A percentile compares a stretch with the other conserved stretches of the same genome.
These are phyloP conservation scores for Caiman crocodilus DNA, from an alignment of 2,797 vertebrate species.

Conservation along the genomic window DNA sequence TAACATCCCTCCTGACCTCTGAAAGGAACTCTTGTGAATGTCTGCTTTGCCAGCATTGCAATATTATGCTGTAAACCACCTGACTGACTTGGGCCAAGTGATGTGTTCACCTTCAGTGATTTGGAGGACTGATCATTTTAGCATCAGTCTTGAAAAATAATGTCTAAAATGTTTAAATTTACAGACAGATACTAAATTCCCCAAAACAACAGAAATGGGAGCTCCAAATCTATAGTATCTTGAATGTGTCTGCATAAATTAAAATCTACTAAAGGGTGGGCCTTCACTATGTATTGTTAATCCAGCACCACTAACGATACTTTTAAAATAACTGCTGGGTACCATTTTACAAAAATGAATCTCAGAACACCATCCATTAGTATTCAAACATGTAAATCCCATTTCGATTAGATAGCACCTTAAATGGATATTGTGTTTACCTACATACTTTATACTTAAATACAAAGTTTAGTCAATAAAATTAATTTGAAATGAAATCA, in stretches of 20 bases:
- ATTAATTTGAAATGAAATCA: neutral
- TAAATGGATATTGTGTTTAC: neutral
- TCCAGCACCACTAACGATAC: no score
- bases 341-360: no score
- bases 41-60: accelerated
- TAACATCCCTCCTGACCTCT: no score
- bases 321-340: no score
- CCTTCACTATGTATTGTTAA: neutral
- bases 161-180: neutral
- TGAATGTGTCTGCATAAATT: neutral
- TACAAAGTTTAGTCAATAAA: neutral
- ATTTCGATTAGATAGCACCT: neutral
- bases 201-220: neutral
- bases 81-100: neutral
- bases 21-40: neutral
- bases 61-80: accelerated
- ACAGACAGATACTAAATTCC: neutral
- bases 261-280: neutral
- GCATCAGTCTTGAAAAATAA: no score
- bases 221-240: neutral
- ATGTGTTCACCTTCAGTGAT: neutral
- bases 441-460: neutral
- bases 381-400: neutral
- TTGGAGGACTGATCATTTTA: neutral
- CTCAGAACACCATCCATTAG: no score